phyloP scores from a whole-genome alignment of 2,888 invertebrate genomes.

The Reticulitermes lucifugus region DNA sequence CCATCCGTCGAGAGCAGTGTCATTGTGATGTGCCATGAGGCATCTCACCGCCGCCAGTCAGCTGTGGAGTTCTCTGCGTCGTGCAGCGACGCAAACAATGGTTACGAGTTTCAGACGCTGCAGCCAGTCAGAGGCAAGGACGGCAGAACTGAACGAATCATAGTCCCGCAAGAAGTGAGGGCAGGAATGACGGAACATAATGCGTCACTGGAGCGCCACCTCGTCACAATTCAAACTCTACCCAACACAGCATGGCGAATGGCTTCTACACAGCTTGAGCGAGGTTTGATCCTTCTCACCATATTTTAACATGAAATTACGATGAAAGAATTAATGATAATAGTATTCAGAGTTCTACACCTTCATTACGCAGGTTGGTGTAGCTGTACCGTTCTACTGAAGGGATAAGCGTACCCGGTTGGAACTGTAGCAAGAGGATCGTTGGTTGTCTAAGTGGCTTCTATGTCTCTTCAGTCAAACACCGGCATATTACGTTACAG shows the following conservation, averaged over 20 bases:
- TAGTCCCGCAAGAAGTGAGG: constrained; percentile 33
- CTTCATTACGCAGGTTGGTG: no score
- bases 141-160: not conserved
- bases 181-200: not conserved
- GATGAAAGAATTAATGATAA: no score
- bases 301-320: no score
- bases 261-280: constrained; percentile 71
- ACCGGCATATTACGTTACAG: no score
- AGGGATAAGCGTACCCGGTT: no score
- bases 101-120: not conserved
- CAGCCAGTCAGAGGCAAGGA: not conserved
- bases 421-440: no score
- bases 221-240: constrained; percentile 27
- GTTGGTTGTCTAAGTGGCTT: no score
- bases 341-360: no score
- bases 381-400: no score
- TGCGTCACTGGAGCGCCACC: constrained; percentile 7
- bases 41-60: not conserved
- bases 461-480: no score
- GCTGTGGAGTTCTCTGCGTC: not conserved
- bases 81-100: constrained; percentile 16
- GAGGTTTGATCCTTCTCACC: constrained; percentile 62
- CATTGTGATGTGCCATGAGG: not conserved
- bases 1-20: not conserved
- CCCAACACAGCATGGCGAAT: constrained; percentile 68